phyloP scores from a whole-genome alignment of 2,113 vertebrate species.

The Elanoides forficatus region DNA sequence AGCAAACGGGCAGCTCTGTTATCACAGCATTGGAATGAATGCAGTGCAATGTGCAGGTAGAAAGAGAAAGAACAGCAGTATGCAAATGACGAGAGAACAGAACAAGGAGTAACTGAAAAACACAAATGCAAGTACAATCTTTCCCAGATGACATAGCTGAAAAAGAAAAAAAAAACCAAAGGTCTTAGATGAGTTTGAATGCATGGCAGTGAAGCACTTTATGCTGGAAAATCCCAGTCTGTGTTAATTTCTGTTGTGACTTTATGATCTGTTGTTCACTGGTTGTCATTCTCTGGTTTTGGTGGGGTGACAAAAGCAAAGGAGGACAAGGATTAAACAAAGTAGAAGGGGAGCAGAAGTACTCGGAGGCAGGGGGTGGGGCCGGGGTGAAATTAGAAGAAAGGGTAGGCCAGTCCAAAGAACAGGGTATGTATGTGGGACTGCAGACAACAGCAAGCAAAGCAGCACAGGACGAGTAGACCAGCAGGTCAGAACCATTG shows the following conservation, averaged over 20 bases:
- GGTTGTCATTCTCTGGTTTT: background rate
- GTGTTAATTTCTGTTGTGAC: background rate
- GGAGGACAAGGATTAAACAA: background rate
- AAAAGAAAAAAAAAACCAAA: background rate
- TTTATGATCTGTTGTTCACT: background rate
- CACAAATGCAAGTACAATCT: background rate
- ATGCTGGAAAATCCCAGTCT: background rate
- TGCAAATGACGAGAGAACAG: background rate
- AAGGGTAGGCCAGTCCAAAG: background rate
- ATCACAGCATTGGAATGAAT: background rate
- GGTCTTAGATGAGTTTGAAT: background rate
- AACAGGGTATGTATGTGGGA: background rate
- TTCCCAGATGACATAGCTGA: background rate
- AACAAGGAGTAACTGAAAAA: background rate
- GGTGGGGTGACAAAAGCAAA: background rate
- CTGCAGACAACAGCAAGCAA: background rate
- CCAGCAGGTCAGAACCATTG: background rate
- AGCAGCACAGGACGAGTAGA: background rate
- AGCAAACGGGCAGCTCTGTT: background rate
- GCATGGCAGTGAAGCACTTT: background rate
- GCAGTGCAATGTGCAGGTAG: background rate
- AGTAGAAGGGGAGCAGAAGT: background rate
- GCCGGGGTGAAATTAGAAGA: background rate
- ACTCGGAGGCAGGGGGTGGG: background rate
- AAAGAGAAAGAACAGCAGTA: background rate